phyloP scores from a whole-genome alignment of 2,797 vertebrate genomes.

The Peromyscus melanophrys region DNA sequence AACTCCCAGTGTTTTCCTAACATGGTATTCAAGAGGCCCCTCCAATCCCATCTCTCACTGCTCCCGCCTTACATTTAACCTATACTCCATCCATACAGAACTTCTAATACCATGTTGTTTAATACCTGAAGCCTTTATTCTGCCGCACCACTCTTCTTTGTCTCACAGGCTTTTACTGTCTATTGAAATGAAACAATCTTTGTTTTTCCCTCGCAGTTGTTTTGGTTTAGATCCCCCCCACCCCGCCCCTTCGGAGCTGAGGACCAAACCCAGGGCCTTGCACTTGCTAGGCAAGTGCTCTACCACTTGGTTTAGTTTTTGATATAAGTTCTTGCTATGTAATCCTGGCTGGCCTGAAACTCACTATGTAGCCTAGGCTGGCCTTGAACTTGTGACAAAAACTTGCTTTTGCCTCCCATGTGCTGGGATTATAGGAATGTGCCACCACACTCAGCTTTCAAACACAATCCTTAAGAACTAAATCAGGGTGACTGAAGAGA shows the following conservation, averaged over 20 bases:
- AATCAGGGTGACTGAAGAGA: not conserved
- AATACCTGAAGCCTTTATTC: not conserved
- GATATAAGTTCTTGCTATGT: not conserved
- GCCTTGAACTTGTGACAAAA: not conserved
- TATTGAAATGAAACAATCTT: not conserved
- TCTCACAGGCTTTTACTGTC: not conserved
- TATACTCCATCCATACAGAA: not conserved
- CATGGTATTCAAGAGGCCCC: not conserved
- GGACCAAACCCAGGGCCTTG: too few species aligned
- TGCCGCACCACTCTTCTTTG: not conserved
- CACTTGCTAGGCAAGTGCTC: too few species aligned
- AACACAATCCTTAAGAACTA: not conserved
- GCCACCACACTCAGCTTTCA: not conserved
- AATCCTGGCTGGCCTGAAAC: not conserved
- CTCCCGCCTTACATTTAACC: not conserved
- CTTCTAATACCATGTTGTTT: not conserved
- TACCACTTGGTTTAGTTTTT: not conserved
- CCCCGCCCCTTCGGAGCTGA: too few species aligned
- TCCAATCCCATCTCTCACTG: slow-evolving; percentile 9
- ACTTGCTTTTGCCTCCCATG: not conserved
- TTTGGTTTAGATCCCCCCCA: not conserved
- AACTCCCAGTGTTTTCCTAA: not conserved
- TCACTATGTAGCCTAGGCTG: not conserved
- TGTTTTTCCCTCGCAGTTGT: not conserved
- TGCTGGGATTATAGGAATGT: not conserved